Base-by-base conservation (phyloP, 2,888 invertebrate genomes). In the Synanthedon vespiformis region DNA sequence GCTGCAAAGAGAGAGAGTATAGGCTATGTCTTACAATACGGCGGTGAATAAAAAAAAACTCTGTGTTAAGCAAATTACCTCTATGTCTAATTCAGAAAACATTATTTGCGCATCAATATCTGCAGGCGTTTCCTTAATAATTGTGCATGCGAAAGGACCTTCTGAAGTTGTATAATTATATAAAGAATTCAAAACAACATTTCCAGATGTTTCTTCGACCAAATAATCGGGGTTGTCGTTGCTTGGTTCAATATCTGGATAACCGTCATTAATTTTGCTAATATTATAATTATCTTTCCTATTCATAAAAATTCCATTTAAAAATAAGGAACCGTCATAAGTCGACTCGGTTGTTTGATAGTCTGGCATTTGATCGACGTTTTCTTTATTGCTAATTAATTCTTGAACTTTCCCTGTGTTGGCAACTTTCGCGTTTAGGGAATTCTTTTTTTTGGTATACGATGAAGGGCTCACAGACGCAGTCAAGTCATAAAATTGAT, bases 71-170 rank as follows among this genome's bases (percentile, higher is more conserved):
- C 27, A 34, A 53, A 56, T 64, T 67, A 85, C 86, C 75, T 86
- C 83, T 52, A 82, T 76, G 56, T 85, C 72, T 22, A 85, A 65
- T 27, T 66, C 60, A 1, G 61, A 51, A 70, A 78, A 84, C 52
- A 65, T 73, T 40, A 67, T 61, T 61, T 80, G 77, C 4, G 72
- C 69, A 48, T 82, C 71, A 10, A 86, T 77, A 48, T 82, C 77
- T 8, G 75, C 62, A 49, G 56, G 62, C 2, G 57, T 57, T 57
- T 66, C 65, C 51, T 61, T 60, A 40, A 81, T 54, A 12, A 55
- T 27, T 4, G 58, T 52, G 57, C 85, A 86, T 51, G 59, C 57
- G 16, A 63, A 65, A 0, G 67, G 61, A 51, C 59, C 57, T 2
- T 53, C 49, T 2, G 74, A 65, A 1, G 60, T 51, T 53, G 75